A percentile compares a stretch with the other conserved stretches of the same genome.
Evolutionary conservation across 2,797 vertebrate genomes (phyloP).

Genomic region (Luscinia megarhynchos): DNA sequence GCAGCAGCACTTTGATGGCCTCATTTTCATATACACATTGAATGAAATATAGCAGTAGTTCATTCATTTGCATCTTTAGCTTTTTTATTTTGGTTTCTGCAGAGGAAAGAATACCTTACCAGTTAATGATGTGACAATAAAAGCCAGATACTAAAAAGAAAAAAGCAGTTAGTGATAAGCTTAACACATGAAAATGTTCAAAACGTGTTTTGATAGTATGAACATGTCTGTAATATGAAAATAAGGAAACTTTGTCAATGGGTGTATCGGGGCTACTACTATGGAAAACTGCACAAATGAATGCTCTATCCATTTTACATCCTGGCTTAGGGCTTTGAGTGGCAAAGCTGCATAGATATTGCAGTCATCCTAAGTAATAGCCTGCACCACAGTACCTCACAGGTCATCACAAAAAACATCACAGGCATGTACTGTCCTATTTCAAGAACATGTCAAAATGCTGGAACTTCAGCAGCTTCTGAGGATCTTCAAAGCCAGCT

Average conservation of each 20-base stretch:
- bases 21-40: background rate
- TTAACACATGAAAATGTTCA: background rate
- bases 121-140: background rate
- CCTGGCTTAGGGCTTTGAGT: background rate
- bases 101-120: background rate
- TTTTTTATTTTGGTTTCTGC: background rate
- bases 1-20: background rate
- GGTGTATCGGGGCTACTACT: background rate
- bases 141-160: background rate
- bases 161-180: background rate
- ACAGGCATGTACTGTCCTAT: background rate
- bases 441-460: background rate
- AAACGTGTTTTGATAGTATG: background rate
- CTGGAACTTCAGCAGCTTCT: background rate
- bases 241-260: background rate
- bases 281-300: background rate
- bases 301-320: background rate
- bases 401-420: background rate
- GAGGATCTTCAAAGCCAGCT: background rate
- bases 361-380: background rate
- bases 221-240: background rate
- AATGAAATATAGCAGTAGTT: background rate
- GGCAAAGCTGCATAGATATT: background rate
- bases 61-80: background rate
- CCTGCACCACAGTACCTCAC: background rate